A percentile compares a stretch with the other conserved stretches of the same genome.
phyloP scores from a whole-genome alignment of 2,797 vertebrate species.

The Crocodylus rhombifer region DNA sequence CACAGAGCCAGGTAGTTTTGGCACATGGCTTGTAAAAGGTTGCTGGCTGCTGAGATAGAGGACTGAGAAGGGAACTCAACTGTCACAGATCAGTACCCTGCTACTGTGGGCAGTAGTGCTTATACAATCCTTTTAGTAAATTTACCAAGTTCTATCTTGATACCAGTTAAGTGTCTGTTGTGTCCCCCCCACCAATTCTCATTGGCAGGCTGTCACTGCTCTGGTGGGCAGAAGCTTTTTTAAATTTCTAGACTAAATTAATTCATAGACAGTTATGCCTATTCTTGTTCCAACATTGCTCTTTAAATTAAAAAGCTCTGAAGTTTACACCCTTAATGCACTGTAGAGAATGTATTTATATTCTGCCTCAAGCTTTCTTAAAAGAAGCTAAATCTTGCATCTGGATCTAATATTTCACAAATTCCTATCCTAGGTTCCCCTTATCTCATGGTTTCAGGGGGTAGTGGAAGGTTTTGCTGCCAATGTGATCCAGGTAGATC shows the following conservation, averaged over 20 bases:
- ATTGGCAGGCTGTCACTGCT: not conserved
- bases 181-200: not conserved
- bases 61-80: too few species aligned
- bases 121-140: not conserved
- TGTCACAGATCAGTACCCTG: not conserved
- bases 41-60: too few species aligned
- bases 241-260: not conserved
- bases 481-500: too few species aligned
- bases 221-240: not conserved
- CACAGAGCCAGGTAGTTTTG: not conserved
- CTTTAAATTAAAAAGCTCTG: not conserved
- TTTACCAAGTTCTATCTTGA: not conserved
- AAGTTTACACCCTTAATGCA: not conserved
- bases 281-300: not conserved
- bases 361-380: not conserved
- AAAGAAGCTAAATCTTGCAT: not conserved
- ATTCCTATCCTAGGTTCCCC: not conserved
- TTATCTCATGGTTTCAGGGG: not conserved
- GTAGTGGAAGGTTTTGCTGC: rapidly evolving
- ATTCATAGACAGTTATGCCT: rapidly evolving
- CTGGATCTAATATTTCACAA: not conserved
- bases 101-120: not conserved
- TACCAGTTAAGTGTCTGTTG: not conserved
- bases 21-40: not conserved
- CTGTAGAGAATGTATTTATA: not conserved